These are phyloP conservation scores for Hesperophylax magnus DNA, from an alignment of 1,140 invertebrate species.

Conservation along the genomic window DNA sequence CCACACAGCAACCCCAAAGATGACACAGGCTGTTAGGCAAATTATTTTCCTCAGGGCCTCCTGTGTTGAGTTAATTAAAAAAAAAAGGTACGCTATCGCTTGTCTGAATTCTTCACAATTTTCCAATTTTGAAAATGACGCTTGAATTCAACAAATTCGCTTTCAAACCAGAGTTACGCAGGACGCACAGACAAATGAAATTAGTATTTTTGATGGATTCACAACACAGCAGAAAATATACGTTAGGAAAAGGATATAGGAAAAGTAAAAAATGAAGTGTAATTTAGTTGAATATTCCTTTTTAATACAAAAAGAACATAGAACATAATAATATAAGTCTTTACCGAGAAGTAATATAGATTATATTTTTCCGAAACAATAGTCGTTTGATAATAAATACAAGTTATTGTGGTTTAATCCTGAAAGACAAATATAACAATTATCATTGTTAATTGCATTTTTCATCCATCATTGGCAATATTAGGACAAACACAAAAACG, in stretches of 20 bases:
- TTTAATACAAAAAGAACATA: conserved; percentile 52
- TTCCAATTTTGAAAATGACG: too few relatives aligned
- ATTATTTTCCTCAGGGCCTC: too few relatives aligned
- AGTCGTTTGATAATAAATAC: conserved; percentile 47
- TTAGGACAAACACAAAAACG: neutral
- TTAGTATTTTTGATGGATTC: too few relatives aligned
- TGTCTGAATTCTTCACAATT: too few relatives aligned
- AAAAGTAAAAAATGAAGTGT: conserved; percentile 11
- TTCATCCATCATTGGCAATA: conserved; percentile 14
- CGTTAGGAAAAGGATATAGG: neutral
- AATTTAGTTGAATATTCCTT: conserved; percentile 41
- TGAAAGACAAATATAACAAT: neutral
- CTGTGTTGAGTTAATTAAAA: too few relatives aligned
- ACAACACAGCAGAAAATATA: too few relatives aligned
- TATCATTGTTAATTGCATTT: neutral
- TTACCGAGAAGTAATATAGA: conserved; percentile 47
- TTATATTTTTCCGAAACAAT: conserved; percentile 46
- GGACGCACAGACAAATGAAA: too few relatives aligned
- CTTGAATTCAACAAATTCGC: too few relatives aligned
- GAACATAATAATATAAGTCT: conserved; percentile 44
- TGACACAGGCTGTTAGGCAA: too few relatives aligned
- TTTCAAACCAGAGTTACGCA: too few relatives aligned
- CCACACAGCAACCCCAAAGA: too few relatives aligned
- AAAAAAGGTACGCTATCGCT: too few relatives aligned
- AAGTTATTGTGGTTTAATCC: conserved; percentile 28